A percentile compares a stretch with the other conserved stretches of the same genome.
phyloP scores from a whole-genome alignment of 1,140 invertebrate genomes.

The Drosophila sulfurigaster region DNA sequence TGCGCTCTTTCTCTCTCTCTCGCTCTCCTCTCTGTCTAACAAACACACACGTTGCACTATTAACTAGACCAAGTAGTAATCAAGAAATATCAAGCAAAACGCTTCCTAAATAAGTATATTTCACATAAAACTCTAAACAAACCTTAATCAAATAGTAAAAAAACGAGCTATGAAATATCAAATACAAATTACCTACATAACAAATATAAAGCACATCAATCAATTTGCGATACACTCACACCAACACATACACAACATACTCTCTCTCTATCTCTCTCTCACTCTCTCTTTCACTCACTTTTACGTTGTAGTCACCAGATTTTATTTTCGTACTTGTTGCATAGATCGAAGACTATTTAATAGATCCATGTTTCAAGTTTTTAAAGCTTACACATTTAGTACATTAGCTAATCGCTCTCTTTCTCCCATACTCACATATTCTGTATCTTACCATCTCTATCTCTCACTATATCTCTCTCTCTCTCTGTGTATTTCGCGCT shows the following conservation, averaged over 20 bases:
- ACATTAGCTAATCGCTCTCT: slow-evolving; percentile 4
- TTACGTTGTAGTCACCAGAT: slow-evolving; percentile 4
- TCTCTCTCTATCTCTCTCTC: slow-evolving; percentile 8
- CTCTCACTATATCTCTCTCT: slow-evolving; percentile 31
- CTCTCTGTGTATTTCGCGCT: slow-evolving; percentile 36
- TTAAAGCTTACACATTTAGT: background rate
- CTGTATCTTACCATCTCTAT: slow-evolving; percentile 23
- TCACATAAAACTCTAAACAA: slow-evolving; percentile 68
- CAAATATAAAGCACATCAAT: slow-evolving; percentile 79
- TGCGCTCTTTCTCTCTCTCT: slow-evolving; percentile 55
- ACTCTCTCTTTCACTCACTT: slow-evolving; percentile 24
- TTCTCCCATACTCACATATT: slow-evolving; percentile 2
- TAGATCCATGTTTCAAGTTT: slow-evolving; percentile 2
- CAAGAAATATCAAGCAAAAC: slow-evolving; percentile 62
- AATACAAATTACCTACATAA: slow-evolving; percentile 78
- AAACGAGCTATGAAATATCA: slow-evolving; percentile 81
- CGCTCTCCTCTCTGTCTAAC: slow-evolving; percentile 34
- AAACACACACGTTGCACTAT: slow-evolving; percentile 71
- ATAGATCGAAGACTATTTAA: slow-evolving; percentile 1
- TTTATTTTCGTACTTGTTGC: slow-evolving; percentile 6
- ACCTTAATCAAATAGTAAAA: slow-evolving; percentile 59
- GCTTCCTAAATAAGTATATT: slow-evolving; percentile 63
- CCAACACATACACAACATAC: slow-evolving; percentile 30
- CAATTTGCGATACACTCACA: slow-evolving; percentile 45
- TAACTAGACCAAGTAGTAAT: slow-evolving; percentile 54